phyloP scores from a whole-genome alignment of 2,888 invertebrate genomes.

The Ichneumoninae sp. region DNA sequence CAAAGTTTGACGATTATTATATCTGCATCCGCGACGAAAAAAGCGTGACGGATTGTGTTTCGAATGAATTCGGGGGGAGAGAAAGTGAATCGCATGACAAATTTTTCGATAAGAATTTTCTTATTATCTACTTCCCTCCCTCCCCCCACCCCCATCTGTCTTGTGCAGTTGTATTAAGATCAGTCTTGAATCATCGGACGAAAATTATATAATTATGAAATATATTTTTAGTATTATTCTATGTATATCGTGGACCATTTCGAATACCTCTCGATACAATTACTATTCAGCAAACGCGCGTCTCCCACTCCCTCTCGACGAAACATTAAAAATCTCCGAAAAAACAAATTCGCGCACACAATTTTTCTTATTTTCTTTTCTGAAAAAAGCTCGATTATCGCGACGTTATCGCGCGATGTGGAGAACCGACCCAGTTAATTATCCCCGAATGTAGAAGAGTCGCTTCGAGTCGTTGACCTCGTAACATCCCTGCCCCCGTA shows the following conservation, averaged over 20 bases:
- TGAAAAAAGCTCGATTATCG: conserved; percentile 14
- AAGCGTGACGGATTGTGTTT: conserved; percentile 6
- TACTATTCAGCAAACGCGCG: neutral
- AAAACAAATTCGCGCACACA: neutral
- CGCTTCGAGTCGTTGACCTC: neutral
- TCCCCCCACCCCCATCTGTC: neutral
- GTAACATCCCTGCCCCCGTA: neutral
- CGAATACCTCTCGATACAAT: conserved; percentile 12
- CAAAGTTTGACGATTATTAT: conserved; percentile 14
- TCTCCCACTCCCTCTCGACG: neutral
- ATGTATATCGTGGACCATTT: conserved; percentile 37
- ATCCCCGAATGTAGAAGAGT: neutral
- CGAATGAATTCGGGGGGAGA: neutral
- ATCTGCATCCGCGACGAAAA: conserved; percentile 5
- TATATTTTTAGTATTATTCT: conserved; percentile 25
- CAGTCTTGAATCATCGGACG: conserved; percentile 64
- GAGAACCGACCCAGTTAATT: neutral
- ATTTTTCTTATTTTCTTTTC: too few species aligned
- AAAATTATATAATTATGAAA: conserved; percentile 47
- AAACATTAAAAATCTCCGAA: neutral
- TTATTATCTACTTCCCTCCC: neutral
- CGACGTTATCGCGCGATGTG: neutral
- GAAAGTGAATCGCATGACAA: neutral
- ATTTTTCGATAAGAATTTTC: conserved; percentile 21
- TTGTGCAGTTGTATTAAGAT: conserved; percentile 42